Evolutionary conservation across 2,113 vertebrate genomes (phyloP), one percentile per base, ranked within the genome.

Genomic region (Phylloscopus trochilus): DNA sequence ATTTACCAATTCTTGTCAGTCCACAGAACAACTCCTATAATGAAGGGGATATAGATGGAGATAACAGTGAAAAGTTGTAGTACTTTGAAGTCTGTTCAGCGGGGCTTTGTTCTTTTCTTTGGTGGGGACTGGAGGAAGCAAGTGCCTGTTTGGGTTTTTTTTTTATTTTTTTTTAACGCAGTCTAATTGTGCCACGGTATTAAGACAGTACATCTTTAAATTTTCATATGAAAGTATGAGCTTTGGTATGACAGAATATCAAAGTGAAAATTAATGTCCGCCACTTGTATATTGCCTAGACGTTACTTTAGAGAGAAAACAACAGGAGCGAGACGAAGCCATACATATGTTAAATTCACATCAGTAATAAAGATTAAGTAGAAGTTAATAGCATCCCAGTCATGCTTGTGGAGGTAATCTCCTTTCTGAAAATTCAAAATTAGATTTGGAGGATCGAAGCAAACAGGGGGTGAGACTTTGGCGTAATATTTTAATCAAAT

Each of bases 401-500:
- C 99, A 99, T 98, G 98, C 99, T 99, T 98, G 98, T 98, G 98
- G 98, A 99, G 98, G 98, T 99, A 99, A 99, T 99, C 99, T 99
- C 98, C 98, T 98, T 99, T 99, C 98, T 99, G 99, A 98, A 99
- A 99, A 99, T 98, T 99, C 99, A 99, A 98, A 99, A 99, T 99
- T 99, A 99, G 98, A 99, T 99, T 99, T 99, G 98, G 98, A 99
- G 98, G 98, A 99, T 99, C 98, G 98, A 98, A 99, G 99, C 99
- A 99, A 99, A 99, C 99, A 99, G 98, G 98, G 99, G 99, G 98
- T 98, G 99, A 99, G 99, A 99, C 99, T 99, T 99, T 98, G 98
- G 98, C 98, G 98, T 99, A 99, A 99, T 99, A 99, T 99, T 99
- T 99, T 99, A 99, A 99, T 99, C 99, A 99, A 99, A 99, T 99